Base-by-base conservation (phyloP, 1,140 invertebrate genomes). In the Globodera ellingtonae region DNA sequence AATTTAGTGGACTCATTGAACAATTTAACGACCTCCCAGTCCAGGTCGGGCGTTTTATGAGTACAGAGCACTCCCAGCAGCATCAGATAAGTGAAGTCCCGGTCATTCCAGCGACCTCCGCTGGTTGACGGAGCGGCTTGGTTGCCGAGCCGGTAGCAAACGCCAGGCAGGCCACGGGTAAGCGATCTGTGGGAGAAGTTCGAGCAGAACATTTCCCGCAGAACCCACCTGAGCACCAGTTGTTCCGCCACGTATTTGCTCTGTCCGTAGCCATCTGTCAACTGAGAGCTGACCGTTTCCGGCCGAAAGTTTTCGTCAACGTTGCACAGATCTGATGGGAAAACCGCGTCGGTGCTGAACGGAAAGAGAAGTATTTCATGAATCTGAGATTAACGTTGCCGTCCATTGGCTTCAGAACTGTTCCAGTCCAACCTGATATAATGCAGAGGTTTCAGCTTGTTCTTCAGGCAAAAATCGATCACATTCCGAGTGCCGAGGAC, bases 211-310 rank as follows among this genome's bases (percentile, higher is more conserved):
- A 48, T 79, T 8, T 24, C 52, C 70, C 8, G 15, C 48, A 4
- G 47, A 72, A 77, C 4, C 46, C 24, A 72, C 80, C 83, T 47
- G 84, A 72, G 65, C 24, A 92, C 87, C 21, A 92, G 83, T 75
- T 91, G 90, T 84, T 92, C 91, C 24, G 91, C 90, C 13, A 92
- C 90, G 90, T 91, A 92, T 84, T 92, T 92, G 10, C 89, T 90
- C 84, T 91, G 91, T 9, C 89, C 90, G 82, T 92, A 92, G 46
- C 91, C 91, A 85, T 89, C 90, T 15, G 77, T 81, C 50, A 92
- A 84, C 44, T 88, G 79, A 56, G 87, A 79, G 70, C 86, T 85
- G 73, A 88, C 87, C 4, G 82, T 47, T 13, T 72, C 79, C 48
- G 90, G 84, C 72, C 90, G 88, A 74, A 86, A 86, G 75, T 91